A percentile compares a stretch with the other conserved stretches of the same genome.
Evolutionary conservation across 1,140 invertebrate genomes (phyloP).

Genomic region (Panagrolaimus sp.): DNA sequence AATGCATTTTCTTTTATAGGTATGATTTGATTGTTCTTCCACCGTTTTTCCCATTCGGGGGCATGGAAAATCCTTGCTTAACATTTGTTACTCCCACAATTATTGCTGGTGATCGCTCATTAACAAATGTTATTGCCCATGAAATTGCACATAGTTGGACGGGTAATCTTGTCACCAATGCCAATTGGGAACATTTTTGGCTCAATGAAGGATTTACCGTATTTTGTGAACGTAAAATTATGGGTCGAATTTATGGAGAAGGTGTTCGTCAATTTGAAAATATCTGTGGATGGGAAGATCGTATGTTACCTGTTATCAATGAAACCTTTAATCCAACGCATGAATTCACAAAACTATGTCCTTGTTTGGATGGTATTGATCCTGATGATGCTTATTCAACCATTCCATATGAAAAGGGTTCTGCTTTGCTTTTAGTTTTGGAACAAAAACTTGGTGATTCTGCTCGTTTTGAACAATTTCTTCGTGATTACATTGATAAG

Average conservation of each 20-base stretch:
- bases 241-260: conserved; percentile 68
- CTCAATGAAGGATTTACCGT: conserved; percentile 92
- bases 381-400: conserved; percentile 84
- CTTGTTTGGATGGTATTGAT: conserved; percentile 74
- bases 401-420: conserved; percentile 87
- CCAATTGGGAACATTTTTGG: conserved; percentile 91
- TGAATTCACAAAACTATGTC: conserved; percentile 72
- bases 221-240: conserved; percentile 82
- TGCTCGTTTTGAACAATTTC: conserved; percentile 75
- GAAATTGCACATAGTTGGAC: conserved; percentile 95
- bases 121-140: conserved; percentile 82
- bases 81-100: conserved; percentile 88
- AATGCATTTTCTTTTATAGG: no score
- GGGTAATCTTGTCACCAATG: conserved; percentile 86
- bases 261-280: conserved; percentile 72
- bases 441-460: conserved; percentile 78
- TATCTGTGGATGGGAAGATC: conserved; percentile 70
- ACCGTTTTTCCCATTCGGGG: conserved; percentile 86
- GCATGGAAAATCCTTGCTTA: conserved; percentile 94
- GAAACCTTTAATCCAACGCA: conserved; percentile 62
- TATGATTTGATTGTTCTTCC: conserved; percentile 81
- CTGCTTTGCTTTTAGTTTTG: conserved; percentile 77
- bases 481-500: conserved; percentile 74
- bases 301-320: conserved; percentile 37
- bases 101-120: conserved; percentile 77